These are phyloP conservation scores for Myotis myotis DNA, from an alignment of 2,797 vertebrate species.

Conservation along the genomic window DNA sequence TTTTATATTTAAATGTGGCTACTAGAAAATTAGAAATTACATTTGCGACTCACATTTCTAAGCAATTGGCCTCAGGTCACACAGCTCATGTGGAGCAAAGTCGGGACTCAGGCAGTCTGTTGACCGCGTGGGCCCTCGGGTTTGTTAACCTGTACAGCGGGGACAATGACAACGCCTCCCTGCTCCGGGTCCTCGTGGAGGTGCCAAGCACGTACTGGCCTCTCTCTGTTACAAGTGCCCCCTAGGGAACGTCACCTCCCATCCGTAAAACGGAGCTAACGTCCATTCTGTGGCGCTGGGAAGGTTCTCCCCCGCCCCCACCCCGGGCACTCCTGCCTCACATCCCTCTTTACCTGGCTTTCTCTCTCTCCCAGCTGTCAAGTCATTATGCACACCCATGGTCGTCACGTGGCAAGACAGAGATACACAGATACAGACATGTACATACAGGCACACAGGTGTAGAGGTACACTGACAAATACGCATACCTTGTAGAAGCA, in stretches of 20 bases:
- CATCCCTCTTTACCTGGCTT: background rate
- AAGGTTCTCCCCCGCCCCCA: background rate
- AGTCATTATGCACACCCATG: too few relatives aligned
- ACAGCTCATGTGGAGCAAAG: background rate
- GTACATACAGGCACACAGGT: background rate
- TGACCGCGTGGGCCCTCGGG: background rate
- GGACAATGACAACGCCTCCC: background rate
- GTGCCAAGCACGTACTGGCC: too few relatives aligned
- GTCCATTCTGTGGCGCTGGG: background rate
- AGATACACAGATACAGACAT: rapidly evolving
- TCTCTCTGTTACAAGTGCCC: background rate
- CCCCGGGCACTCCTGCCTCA: background rate
- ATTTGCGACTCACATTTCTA: background rate
- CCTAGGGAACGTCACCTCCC: background rate
- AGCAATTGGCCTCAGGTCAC: background rate
- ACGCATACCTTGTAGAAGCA: rapidly evolving
- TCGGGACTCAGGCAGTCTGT: background rate
- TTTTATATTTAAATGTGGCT: background rate
- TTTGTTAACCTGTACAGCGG: background rate
- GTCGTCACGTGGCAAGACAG: background rate
- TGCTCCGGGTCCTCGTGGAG: background rate
- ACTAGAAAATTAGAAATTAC: background rate
- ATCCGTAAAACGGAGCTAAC: background rate
- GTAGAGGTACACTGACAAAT: rapidly evolving
- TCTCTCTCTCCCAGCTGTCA: too few relatives aligned